Base-by-base conservation (phyloP, 2,797 vertebrate genomes). In the Chromobotia macracanthus region DNA sequence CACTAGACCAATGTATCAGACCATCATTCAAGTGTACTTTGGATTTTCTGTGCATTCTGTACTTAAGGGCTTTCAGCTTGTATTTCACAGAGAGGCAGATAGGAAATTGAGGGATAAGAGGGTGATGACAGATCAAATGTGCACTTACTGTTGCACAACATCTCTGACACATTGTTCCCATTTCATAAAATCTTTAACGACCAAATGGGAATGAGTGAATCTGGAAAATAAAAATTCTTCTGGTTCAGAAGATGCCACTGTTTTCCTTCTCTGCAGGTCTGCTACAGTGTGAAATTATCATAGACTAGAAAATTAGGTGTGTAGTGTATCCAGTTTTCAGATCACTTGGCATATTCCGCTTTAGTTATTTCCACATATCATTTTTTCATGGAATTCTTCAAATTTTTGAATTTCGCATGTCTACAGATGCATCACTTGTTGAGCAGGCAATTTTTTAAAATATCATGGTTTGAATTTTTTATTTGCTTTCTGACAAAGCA, bases 401-500 rank as follows among this genome's bases (percentile, higher is more conserved):
- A 1, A 12, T 2, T 19, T 70, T 53, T 70, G 19, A 55, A 53
- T 44, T 6, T 58, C 25, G 19, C 35, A 18, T 44, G 7, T 25
- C 19, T 58, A 35, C 35, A 72, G 31, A 72, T 69, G 21, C 18
- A n/a, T n/a, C n/a, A n/a, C n/a, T 41, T 51, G 64, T 15, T 56
- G 18, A 68, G 11, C 56, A 19, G 38, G 68, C 4, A 48, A 69
- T 67, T 21, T 1, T 68, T 72, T n/a, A n/a, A 38, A 51, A 68
- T 74, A 38, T 25, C 44, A 35, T 56, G 19, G 10, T 50, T 63
- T 10, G 15, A 53, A 41, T 46, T 8, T 38, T 25, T 44, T 11
- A 60, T 58, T 71, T 75, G 31, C 19, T 19, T 51, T 50, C n/a
- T n/a, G n/a, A 50, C 3, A 7, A 64, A 74, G 74, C 44, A 63